Base-by-base conservation (phyloP, 2,888 invertebrate species). In the Pheosia gnoma region DNA sequence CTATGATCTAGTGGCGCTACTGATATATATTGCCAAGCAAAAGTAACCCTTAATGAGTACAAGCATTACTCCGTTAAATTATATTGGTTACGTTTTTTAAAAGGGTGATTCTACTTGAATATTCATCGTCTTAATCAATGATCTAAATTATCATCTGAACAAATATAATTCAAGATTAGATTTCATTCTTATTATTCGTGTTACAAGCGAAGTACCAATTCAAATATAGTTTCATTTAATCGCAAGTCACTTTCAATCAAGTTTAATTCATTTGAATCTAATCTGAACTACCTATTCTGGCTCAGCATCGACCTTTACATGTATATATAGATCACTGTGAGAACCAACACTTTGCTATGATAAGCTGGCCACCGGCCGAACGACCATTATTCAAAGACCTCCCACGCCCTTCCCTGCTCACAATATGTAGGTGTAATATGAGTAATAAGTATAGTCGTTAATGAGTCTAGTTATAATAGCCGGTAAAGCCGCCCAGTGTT, bases 391-490 rank as follows among this genome's bases (percentile, higher is more conserved):
- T 5, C 0, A 0, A 58, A 67, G 65, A 63, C 37, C 67, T 70
- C 0, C 62, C 63, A 43, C 60, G 5, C 59, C 57, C 39, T 59
- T 59, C 54, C 59, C 6, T 5, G 0, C 2, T 9, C 0, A 0
- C n/a, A 59, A 55, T 61, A 55, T 4, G 36, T 5, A 25, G 10
- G 7, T 4, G 0, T 11, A 8, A 25, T 51, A 64, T 53, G 47
- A 56, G 60, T 4, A 6, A 49, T 39, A 25, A 25, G 25, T 57
- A 62, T 71, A 62, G 62, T 74, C 62, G 64, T 57, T 9, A 13
- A 61, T 60, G 77, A 79, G 58, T 79, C 86, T 77, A 65, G 59
- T 62, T 80, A 82, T 67, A 65, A 57, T 83, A 83, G 83, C 72
- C 78, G 78, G 77, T 75, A 79, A 79, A 68, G 62, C 71, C 70